A percentile compares a stretch with the other conserved stretches of the same genome.
These are phyloP conservation scores for Ditylenchus dipsaci DNA, from an alignment of 1,140 invertebrate genomes.

Conservation along the genomic window DNA sequence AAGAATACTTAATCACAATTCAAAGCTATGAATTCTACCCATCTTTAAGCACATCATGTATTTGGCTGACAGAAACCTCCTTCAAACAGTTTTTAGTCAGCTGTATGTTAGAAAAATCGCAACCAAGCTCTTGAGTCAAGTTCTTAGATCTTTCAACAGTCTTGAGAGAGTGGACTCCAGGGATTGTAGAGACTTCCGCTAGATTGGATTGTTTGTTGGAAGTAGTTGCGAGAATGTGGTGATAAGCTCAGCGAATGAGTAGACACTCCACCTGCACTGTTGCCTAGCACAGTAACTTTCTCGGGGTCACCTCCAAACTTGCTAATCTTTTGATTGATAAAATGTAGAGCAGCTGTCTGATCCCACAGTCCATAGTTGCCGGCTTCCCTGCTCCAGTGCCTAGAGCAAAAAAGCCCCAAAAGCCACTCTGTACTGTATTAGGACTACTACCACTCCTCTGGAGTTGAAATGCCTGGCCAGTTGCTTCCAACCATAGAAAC, in stretches of 20 bases:
- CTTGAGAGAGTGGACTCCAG: neutral
- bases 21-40: neutral
- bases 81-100: neutral
- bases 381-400: neutral
- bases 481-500: neutral
- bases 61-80: neutral
- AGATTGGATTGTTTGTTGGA: slow-evolving; percentile 1
- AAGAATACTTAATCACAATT: no score
- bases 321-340: slow-evolving; percentile 71
- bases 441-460: slow-evolving; percentile 73
- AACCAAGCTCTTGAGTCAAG: neutral
- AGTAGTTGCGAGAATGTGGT: neutral
- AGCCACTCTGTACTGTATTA: slow-evolving; percentile 86
- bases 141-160: neutral
- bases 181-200: neutral
- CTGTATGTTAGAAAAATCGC: neutral
- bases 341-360: slow-evolving; percentile 83
- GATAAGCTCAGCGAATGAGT: slow-evolving; percentile 11
- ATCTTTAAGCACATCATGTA: neutral
- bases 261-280: slow-evolving; percentile 70
- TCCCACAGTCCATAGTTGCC: slow-evolving; percentile 70
- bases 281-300: slow-evolving; percentile 84
- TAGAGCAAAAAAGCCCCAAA: slow-evolving; percentile 62
- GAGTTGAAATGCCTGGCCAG: slow-evolving; percentile 32
- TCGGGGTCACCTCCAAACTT: slow-evolving; percentile 85